Base-by-base conservation (phyloP, 2,113 vertebrate genomes). In the Trematocara zebra region DNA sequence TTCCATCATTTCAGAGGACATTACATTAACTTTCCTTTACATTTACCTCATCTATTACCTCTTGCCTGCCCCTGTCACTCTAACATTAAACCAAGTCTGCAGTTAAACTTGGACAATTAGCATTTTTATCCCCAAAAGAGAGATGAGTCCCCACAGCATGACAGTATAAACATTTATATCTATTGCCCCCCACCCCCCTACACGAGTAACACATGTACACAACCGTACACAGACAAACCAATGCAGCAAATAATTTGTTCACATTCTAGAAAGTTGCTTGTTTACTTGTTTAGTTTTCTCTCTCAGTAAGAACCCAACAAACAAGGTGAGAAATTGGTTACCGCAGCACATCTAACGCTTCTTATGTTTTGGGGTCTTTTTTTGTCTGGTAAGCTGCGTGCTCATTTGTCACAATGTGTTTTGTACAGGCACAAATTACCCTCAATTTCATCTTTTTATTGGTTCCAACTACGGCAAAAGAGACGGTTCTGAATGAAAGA, bases 381-480 rank as follows among this genome's bases (percentile, higher is more conserved):
- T 74, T 28, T 80, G 61, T 83, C 82, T 64, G 31, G 12, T 81
- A 11, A 82, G 51, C 61, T 37, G 49, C 47, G 26, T 1, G 17
- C 82, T 88, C 56, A 87, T 91, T 90, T 91, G 86, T 92, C 87
- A 78, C 33, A 83, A 89, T 91, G 51, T 89, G 81, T 89, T 85
- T 87, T 20, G 44, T 82, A 80, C 11, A 1, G 18, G 85, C 56
- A 80, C 74, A 94, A 79, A 92, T 92, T 92, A 84, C 69, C 49
- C 42, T 86, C 80, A 92, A 87, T 88, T 92, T 81, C 91, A 86
- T 84, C 83, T 93, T 85, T 51, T 89, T 78, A 44, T 6, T 61
- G 31, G 40, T 57, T 86, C 52, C 59, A 11, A 51, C 31, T 18
- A 18, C 3, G 5, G 81, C 82, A 42, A 81, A 86, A 87, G 69